Base-by-base conservation (phyloP, 1,140 invertebrate genomes). In the Sinella curviseta region DNA sequence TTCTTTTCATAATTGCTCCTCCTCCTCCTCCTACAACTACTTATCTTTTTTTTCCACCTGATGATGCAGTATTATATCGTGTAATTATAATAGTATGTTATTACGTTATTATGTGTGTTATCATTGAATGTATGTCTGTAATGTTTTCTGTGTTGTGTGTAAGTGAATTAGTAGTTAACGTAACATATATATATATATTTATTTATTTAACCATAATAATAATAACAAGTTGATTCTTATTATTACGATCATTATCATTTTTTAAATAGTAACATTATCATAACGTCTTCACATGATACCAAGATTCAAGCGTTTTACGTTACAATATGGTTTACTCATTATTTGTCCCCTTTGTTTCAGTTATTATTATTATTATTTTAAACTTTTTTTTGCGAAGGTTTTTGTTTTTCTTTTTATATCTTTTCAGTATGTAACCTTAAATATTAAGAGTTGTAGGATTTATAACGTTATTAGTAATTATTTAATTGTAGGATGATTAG, bases 281-380 rank as follows among this genome's bases (percentile, higher is more conserved):
- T 70, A 70, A 70, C 65, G 65, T 70, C 65, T 70, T 70, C 65
- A 70, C 65, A 70, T 70, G 65, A 70, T 70, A 70, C 65, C 65
- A 70, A 70, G 65, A 70, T 70, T 70, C 65, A 70, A 70, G 65
- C 65, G 65, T 70, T 70, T 70, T 70, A 70, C 65, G 65, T 70
- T 70, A 70, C 65, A 70, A 70, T 70, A 70, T 70, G 65, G 65
- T 70, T 70, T 70, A 70, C 65, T 70, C 65, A 70, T 70, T 70
- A 70, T 70, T 70, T 70, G 65, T 70, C 65, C 65, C 65, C 65
- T 70, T 70, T 70, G 65, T 70, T 70, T 70, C 65, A 70, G 65
- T 70, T 70, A 70, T 70, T 70, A 70, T 70, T 70, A 60, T 70
- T 70, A 30, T 33, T 70, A 31, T n/a, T 70, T 70, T 31, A 31